Evolutionary conservation across 2,797 vertebrate genomes (phyloP).

Genomic region (Synanceia verrucosa): DNA sequence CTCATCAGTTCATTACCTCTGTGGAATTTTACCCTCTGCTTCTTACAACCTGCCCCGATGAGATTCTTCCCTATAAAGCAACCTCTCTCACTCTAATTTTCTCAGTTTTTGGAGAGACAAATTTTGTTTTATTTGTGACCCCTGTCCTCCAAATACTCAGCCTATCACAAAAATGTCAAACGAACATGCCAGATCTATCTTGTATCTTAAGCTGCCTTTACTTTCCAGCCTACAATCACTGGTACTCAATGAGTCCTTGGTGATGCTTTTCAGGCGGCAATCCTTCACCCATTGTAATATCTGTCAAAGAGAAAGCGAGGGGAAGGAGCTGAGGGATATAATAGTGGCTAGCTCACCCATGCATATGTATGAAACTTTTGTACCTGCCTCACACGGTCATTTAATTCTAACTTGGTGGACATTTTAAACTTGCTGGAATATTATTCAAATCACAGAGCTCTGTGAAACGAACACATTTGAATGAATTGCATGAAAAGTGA

Average conservation of each 20-base stretch:
- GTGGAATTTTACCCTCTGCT: constrained; percentile 12
- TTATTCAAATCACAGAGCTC: constrained; percentile 64
- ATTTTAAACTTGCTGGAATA: constrained; percentile 61
- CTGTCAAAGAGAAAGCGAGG: constrained; percentile 48
- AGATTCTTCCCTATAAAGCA: constrained; percentile 12
- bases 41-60: neutral
- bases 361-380: constrained; percentile 52
- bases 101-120: neutral
- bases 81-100: constrained; percentile 1
- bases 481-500: constrained; percentile 47
- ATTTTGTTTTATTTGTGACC: constrained; percentile 14
- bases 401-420: constrained; percentile 63
- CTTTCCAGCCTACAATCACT: constrained; percentile 35
- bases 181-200: constrained; percentile 26
- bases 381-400: constrained; percentile 42
- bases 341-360: constrained; percentile 39
- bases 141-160: constrained; percentile 12
- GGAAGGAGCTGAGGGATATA: constrained; percentile 41
- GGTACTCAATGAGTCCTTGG: constrained; percentile 28
- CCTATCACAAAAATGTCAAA: constrained; percentile 33
- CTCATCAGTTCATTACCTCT: constrained; percentile 8
- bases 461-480: constrained; percentile 55
- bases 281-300: constrained; percentile 50
- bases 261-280: constrained; percentile 41
- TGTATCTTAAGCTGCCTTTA: constrained; percentile 25